Base-by-base conservation (phyloP, 2,888 invertebrate genomes). In the Polydrusus cervinus region DNA sequence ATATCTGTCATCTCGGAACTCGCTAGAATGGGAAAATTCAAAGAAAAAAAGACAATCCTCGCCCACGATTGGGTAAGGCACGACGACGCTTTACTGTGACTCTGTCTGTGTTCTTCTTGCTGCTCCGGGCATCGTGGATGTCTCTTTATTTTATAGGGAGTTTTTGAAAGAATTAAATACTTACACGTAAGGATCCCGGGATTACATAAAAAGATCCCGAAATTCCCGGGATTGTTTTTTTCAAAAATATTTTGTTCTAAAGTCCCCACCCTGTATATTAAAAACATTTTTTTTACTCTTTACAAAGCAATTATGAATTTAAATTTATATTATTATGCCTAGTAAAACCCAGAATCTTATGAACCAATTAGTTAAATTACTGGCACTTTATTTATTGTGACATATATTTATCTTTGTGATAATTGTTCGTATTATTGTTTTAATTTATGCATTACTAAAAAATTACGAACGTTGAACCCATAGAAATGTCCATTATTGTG, bases 1-100 rank as follows among this genome's bases (percentile, higher is more conserved):
- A 67, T 71, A 71, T 73, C 72, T 73, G 72, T 73, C 72, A 73
- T 73, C 72, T 73, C 51, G 13, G n/a, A 34, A 47, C n/a, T 45
- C 53, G 47, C 30, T 34, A 25, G 8, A 43, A 25, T 25, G 30
- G 51, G 62, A 71, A 18, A 60, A 60, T 60, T 38, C 57, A 60
- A 60, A 38, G n/a, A 55, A 73, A 43, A 73, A 73, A 73, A 14
- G 61, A 67, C 47, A 30, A 71, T 55, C 55, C 72, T 67, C 72
- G 72, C 72, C 72, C 72, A 73, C 72, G 72, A 66, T 49, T 45
- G 43, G 16, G 67, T 67, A 67, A 20, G 14, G 60, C 72, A 60
- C 67, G 67, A 73, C 67, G 43, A 64, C 57, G 64, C 25, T 65
- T 45, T 47, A 65, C 47, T 40, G 64, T 34, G 64, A n/a, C n/a